Evolutionary conservation across 2,113 vertebrate species (phyloP), one percentile per base, ranked within the genome.

Genomic region (Anseranas semipalmata): DNA sequence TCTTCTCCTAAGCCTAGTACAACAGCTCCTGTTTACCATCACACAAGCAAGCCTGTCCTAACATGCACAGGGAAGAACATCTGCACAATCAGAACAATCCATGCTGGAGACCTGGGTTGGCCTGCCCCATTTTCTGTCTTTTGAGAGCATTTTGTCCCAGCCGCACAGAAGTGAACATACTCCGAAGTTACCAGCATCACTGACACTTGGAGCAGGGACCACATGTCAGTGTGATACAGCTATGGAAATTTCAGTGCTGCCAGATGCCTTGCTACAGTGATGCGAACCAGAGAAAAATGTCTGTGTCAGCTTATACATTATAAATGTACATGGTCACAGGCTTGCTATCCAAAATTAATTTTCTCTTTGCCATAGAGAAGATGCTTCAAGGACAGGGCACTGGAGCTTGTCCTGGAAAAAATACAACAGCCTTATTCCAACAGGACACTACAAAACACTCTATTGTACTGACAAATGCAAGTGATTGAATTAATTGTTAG

Each of bases 291-390:
- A 91, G 66, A 66, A 93, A 90, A 94, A 81, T 2, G 12, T 28
- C 85, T 82, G 58, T 22, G 30, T 80, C 95, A 87, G 75, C 85
- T 79, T 73, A 85, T 93, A 80, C 93, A 87, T 95, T 88, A 87
- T 90, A 52, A 53, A 93, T 18, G 25, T 5, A 35, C 37, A 25
- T 8, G n/a, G 81, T 48, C 87, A 91, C 60, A 70, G 75, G 79
- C 53, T 91, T 81, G 72, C 87, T 70, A 58, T 59, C 73, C 79
- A 95, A 59, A 94, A 89, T 80, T 78, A 50, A 71, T 86, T 73
- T 91, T 74, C 46, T 87, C 65, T 87, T 66, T 75, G 82, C 66
- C 63, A 27, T 72, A 72, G 59, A 48, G 90, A 81, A 83, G 85
- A 94, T 78, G 56, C 18, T n/a, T 77, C 90, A 96, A 96, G 90